These are phyloP conservation scores for Ectropis grisescens DNA, from an alignment of 1,140 invertebrate genomes.

Conservation along the genomic window DNA sequence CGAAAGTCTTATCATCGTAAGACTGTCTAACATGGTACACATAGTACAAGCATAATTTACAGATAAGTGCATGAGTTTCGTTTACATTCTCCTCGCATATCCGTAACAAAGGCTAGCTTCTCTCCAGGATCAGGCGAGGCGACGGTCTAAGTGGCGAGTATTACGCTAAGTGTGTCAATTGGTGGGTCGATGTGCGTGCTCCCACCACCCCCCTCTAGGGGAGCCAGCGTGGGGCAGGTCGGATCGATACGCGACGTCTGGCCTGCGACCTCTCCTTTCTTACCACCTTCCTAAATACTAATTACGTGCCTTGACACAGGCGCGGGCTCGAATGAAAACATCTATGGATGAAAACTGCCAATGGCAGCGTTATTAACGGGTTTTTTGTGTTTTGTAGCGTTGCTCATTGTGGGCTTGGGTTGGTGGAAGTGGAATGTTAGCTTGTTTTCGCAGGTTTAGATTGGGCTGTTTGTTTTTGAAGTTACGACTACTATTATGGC, in stretches of 20 bases:
- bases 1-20: too few relatives aligned
- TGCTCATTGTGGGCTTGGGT: too few relatives aligned
- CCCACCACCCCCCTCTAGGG: conserved; percentile 28
- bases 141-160: conserved; percentile 56
- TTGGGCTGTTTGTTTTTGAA: too few relatives aligned
- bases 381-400: conserved; percentile 23
- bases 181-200: conserved; percentile 62
- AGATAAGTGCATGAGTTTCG: too few relatives aligned
- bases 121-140: conserved; percentile 34
- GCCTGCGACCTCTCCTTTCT: conserved; percentile 66
- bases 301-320: conserved; percentile 68
- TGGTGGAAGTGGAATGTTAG: too few relatives aligned
- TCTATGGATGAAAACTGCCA: conserved; percentile 31
- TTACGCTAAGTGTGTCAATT: conserved; percentile 69
- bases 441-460: too few relatives aligned
- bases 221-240: conserved; percentile 54
- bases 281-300: conserved; percentile 70
- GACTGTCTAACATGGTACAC: too few relatives aligned
- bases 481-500: too few relatives aligned
- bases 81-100: too few relatives aligned
- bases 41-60: too few relatives aligned
- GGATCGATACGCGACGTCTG: conserved; percentile 66
- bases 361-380: conserved; percentile 50
- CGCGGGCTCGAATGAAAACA: conserved; percentile 58
- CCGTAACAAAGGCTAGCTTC: too few relatives aligned